Percentiles rank a stretch among this genome's conserved stretches.
Conservation (phyloP, 2,113 vertebrate species). For the Ptyas mucosa region DNA sequence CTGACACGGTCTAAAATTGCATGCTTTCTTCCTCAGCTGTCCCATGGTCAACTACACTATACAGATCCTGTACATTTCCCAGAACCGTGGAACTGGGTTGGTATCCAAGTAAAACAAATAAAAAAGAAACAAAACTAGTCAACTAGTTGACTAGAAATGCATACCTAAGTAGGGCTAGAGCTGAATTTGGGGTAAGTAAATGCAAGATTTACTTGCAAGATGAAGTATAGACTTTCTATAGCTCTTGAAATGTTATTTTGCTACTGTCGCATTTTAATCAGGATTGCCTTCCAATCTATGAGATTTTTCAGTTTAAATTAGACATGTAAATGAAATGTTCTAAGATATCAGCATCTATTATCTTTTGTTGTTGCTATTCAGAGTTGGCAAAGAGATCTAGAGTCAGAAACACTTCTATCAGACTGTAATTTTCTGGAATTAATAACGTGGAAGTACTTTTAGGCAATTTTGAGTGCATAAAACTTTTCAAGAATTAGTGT, state of each 20-base stretch:
- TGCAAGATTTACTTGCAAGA: neutral
- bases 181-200: neutral
- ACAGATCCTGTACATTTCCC: neutral
- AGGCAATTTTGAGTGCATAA: neutral
- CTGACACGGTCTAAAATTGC: neutral
- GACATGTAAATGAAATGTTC: neutral
- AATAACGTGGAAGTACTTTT: conserved; percentile 6
- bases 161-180: neutral
- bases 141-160: neutral
- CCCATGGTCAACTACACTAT: neutral
- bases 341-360: neutral
- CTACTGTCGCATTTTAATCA: neutral
- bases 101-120: neutral
- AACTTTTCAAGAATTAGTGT: conserved; percentile 8
- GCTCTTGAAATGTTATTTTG: neutral
- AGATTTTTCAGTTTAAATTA: neutral
- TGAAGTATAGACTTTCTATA: neutral
- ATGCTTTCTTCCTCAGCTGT: neutral
- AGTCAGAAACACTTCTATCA: neutral
- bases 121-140: neutral
- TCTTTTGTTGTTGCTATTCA: neutral
- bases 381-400: conserved; percentile 10
- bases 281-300: neutral
- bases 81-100: neutral
- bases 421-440: conserved; percentile 6